Base-by-base conservation (phyloP, 2,888 invertebrate genomes). In the Volucella zonaria region DNA sequence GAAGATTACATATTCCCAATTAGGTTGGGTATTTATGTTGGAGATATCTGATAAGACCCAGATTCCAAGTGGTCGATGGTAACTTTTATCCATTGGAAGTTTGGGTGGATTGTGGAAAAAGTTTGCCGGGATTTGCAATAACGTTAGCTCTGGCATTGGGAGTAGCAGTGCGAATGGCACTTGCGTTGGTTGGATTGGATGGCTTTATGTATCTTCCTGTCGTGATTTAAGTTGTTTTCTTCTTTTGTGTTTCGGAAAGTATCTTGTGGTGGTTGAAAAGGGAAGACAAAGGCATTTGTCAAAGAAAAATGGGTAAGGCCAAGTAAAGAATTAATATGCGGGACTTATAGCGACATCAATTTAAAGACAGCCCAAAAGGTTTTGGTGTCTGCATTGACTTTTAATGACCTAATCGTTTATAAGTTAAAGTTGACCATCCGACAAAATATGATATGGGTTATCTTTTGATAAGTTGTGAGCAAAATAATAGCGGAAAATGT, bases 1-100 rank as follows among this genome's bases (percentile, higher is more conserved):
- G 10, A 56, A 51, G 78, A 71, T 64, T 64, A 70, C 61, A 78
- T 78, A 64, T 71, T 78, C 64, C 64, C 70, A 70, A 78, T 78
- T 58, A 64, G 78, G 70, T 51, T 70, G 62, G 15, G 62, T 54
- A 54, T 74, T 74, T 74, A 49, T 68, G 54, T 73, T n/a, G 14
- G 40, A 23, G 40, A 58, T 42, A 61, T 51, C 51, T 71, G 18
- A 71, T 59, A 61, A 49, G 61, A 51, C 2, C 14, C 42, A 59
- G 59, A 61, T 61, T 59, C 42, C 23, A 11, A n/a, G 59, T 51
- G 42, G 31, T 45, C 45, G 73, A 15, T 73, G 52, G 51, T 38
- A 51, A 52, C 54, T 62, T 52, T 61, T 71, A 61, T 71, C 51
- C 52, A 61, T 31, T 61, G 43, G 52, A 59, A 61, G 18, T 54